Percentiles rank a stretch among this genome's conserved stretches.
These are phyloP conservation scores for Xiphophorus maculatus DNA, from an alignment of 2,113 vertebrate genomes.

Conservation along the genomic window DNA sequence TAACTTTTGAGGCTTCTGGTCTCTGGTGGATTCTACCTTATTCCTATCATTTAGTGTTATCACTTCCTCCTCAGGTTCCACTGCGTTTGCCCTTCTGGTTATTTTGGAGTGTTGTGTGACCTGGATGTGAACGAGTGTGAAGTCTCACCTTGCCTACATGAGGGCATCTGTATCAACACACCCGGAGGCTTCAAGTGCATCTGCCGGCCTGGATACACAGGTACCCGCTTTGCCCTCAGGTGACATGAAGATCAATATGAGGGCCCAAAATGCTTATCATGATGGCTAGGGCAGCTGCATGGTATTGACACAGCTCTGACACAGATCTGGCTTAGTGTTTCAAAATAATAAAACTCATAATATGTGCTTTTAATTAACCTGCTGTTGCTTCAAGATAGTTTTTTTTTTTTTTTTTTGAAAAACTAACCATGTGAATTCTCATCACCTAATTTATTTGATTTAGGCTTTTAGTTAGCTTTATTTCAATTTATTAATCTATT, in stretches of 20 bases:
- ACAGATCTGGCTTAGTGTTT: constrained; percentile 63
- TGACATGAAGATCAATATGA: constrained; percentile 76
- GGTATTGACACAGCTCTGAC: constrained; percentile 51
- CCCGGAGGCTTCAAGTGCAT: constrained; percentile 80
- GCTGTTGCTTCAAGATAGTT: constrained; percentile 45
- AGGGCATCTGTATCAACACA: constrained; percentile 82
- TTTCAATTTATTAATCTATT: constrained; percentile 55
- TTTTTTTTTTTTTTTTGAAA: constrained; percentile 25
- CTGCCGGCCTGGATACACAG: constrained; percentile 84
- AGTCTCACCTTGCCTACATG: constrained; percentile 82
- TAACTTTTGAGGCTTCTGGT: not conserved
- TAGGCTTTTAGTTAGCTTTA: constrained; percentile 52
- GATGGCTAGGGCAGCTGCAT: constrained; percentile 40
- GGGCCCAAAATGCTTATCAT: constrained; percentile 72
- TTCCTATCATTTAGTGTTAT: constrained; percentile 41
- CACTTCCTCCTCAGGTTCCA: constrained; percentile 73
- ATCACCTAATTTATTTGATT: constrained; percentile 58
- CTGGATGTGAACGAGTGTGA: constrained; percentile 85
- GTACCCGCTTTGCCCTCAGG: constrained; percentile 72
- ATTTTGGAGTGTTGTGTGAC: constrained; percentile 83
- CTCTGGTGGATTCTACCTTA: not conserved
- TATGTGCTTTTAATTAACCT: constrained; percentile 64
- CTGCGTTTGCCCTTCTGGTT: constrained; percentile 81
- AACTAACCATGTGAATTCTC: constrained; percentile 59
- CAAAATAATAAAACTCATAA: constrained; percentile 45